A percentile compares a stretch with the other conserved stretches of the same genome.
Evolutionary conservation across 2,797 vertebrate genomes (phyloP).

Genomic region (Craterocephalus amniculus): DNA sequence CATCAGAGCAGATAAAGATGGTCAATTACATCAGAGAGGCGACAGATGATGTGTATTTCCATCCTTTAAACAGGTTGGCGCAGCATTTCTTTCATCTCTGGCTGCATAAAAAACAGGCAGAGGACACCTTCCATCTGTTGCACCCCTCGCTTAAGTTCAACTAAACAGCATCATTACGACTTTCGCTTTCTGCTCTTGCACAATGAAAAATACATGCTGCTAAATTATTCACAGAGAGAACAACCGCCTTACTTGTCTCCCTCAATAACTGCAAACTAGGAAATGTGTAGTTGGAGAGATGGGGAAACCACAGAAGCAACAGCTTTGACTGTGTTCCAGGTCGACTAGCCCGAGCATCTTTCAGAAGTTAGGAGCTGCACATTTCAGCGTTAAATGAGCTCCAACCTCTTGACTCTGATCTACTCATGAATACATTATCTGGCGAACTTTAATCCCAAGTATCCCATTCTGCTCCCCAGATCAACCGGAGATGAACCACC

Average conservation of each 20-base stretch:
- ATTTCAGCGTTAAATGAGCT: constrained; percentile 62
- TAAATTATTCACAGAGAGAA: constrained; percentile 67
- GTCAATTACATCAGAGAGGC: constrained; percentile 33
- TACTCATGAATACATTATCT: constrained; percentile 68
- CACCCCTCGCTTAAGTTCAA: constrained; percentile 30
- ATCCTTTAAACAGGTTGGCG: constrained; percentile 39
- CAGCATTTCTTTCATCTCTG: constrained; percentile 45
- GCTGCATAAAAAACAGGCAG: constrained; percentile 2
- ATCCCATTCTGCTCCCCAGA: constrained; percentile 41
- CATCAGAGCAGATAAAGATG: constrained; percentile 38
- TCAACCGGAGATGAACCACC: constrained; percentile 35
- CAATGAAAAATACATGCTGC: constrained; percentile 71
- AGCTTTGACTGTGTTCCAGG: constrained; percentile 21
- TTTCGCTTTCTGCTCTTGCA: constrained; percentile 39
- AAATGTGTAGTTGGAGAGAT: constrained; percentile 25
- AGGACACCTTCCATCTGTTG: constrained; percentile 13
- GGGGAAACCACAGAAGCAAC: constrained; percentile 11
- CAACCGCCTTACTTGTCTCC: constrained; percentile 32
- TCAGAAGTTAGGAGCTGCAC: constrained; percentile 29
- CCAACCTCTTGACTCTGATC: constrained; percentile 65
- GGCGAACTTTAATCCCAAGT: constrained; percentile 60
- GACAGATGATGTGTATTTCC: constrained; percentile 14
- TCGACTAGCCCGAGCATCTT: constrained; percentile 18
- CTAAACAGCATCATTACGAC: constrained; percentile 51
- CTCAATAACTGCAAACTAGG: constrained; percentile 57